These are phyloP conservation scores for Odobenus rosmarus DNA, from an alignment of 2,113 vertebrate genomes.

Conservation along the genomic window DNA sequence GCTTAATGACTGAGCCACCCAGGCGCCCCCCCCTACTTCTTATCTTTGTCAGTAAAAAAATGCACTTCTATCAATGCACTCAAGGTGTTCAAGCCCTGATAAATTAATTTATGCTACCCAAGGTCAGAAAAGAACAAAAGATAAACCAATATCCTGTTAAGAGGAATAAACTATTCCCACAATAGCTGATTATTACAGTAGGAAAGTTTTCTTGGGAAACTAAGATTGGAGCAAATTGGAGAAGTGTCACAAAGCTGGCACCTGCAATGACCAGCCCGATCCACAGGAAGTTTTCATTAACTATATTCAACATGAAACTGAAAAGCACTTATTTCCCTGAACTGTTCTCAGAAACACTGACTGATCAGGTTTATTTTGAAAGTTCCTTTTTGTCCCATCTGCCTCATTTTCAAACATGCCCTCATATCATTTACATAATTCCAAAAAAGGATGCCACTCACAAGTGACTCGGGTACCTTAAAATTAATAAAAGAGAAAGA, in stretches of 20 bases:
- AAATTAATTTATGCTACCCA: not conserved
- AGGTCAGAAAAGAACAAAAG: not conserved
- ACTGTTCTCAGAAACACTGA: not conserved
- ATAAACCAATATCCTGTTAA: not conserved
- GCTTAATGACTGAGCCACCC: too few species aligned
- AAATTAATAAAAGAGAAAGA: slow-evolving; percentile 32
- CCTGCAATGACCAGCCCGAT: not conserved
- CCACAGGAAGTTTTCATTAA: not conserved
- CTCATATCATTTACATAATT: slow-evolving; percentile 41
- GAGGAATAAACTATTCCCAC: not conserved
- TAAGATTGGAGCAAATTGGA: not conserved
- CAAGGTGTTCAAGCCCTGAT: not conserved
- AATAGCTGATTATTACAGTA: not conserved
- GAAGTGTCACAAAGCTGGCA: not conserved
- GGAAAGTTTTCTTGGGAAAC: not conserved
- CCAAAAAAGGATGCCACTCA: not conserved
- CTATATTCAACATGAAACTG: not conserved
- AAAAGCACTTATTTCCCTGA: not conserved
- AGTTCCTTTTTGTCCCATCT: not conserved
- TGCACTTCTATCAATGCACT: not conserved
- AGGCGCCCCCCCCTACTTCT: too few species aligned
- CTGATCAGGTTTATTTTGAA: not conserved
- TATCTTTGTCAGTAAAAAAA: not conserved
- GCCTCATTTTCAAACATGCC: slow-evolving; percentile 15
- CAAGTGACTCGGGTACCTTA: not conserved